Percentiles rank a stretch among this genome's conserved stretches.
These are phyloP conservation scores for Plumapathes pennacea DNA, from an alignment of 92 coral and sea anemone species.

Conservation along the genomic window DNA sequence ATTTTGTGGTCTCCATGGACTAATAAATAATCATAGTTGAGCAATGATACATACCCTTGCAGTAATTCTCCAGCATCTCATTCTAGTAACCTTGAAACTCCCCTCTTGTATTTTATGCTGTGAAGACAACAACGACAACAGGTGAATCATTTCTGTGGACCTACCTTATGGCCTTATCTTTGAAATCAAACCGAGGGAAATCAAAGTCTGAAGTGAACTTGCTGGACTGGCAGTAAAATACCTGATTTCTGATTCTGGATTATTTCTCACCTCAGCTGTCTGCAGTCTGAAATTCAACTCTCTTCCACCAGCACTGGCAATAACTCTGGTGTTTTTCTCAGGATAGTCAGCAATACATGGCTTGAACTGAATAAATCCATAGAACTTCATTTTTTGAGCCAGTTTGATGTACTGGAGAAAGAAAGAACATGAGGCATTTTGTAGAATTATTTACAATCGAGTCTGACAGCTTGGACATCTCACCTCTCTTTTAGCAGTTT, in stretches of 20 bases:
- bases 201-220: too few relatives aligned
- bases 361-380: constrained; percentile 87
- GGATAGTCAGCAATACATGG: constrained; percentile 86
- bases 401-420: constrained; percentile 69
- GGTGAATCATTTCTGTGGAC: too few relatives aligned
- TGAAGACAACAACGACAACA: too few relatives aligned
- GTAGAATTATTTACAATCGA: too few relatives aligned
- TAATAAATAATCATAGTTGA: too few relatives aligned
- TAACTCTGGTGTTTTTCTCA: constrained; percentile 75
- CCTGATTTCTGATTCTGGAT: too few relatives aligned
- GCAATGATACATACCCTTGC: constrained; percentile 87
- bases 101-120: constrained; percentile 84
- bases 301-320: constrained; percentile 76
- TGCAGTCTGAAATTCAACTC: constrained; percentile 84
- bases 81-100: constrained; percentile 89
- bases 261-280: constrained; percentile 69
- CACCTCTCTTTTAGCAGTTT: constrained; percentile 80
- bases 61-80: constrained; percentile 94
- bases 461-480: too few relatives aligned
- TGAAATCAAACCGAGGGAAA: too few relatives aligned
- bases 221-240: too few relatives aligned
- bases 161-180: too few relatives aligned
- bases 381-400: constrained; percentile 74
- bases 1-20: too few relatives aligned
- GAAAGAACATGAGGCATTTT: too few relatives aligned